Base-by-base conservation (phyloP, 2,888 invertebrate species). In the Scaptodrosophila latifasciaeformis region DNA sequence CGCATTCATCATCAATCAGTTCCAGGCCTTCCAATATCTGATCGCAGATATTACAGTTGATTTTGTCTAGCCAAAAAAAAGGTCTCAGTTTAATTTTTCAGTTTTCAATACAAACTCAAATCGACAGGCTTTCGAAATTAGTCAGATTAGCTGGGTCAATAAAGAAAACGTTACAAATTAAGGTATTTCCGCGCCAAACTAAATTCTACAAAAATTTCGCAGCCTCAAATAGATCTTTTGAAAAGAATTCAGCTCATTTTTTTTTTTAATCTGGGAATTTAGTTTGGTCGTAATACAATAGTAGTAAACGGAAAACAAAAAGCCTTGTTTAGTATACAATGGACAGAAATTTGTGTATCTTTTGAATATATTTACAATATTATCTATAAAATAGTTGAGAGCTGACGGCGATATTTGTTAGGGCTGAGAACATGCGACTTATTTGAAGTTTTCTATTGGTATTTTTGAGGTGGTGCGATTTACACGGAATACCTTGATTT, bases 1-100 rank as follows among this genome's bases (percentile, higher is more conserved):
- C 96, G 79, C 94, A 95, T 85, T 96, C 96, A 79, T 96, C 96
- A 82, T 96, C 96, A 66, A 96, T 92, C 66, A 92, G 90, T 83
- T 96, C 96, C 55, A 96, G 86, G 54, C 94, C 95, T 79, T 95
- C 94, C 56, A 96, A 88, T 67, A 96, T 95, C 80, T 93, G 92
- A 83, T 96, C 96, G 84, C 96, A 96, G 65, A 96, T 95, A 81
- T 96, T 92, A 81, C 96, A 96, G 81, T 95, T 95, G 59, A 93
- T 90, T 88, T 96, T 96, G 87, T 96, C 94, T 94, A 42, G 0
- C 10, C 2, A 7, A 17, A 17, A 18, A 10, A 2, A 2, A 10
- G 7, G 6, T 17, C 17, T 9, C 18, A 37, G 1, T 37, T 9
- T 37, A 15, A 37, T 46, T 21, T 2, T 19, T 21, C 7, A 13